Evolutionary conservation across 1,140 invertebrate species (phyloP).

Genomic region (Gryllus bimaculatus): DNA sequence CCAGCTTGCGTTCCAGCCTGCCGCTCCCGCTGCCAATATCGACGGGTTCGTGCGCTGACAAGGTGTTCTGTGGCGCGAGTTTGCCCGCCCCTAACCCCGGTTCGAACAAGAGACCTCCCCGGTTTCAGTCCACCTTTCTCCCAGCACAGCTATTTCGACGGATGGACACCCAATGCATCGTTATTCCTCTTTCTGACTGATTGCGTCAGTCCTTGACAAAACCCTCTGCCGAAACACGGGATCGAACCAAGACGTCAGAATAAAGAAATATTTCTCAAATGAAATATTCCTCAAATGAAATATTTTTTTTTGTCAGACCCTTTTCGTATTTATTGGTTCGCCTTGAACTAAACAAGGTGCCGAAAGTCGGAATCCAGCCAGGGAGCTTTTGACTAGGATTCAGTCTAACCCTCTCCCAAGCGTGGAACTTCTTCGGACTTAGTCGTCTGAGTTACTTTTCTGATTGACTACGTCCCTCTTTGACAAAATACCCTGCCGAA

Average conservation of each 20-base stretch:
- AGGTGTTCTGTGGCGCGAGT: too few relatives aligned
- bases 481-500: too few relatives aligned
- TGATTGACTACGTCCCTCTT: too few relatives aligned
- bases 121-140: neutral
- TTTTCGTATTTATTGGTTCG: too few relatives aligned
- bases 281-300: neutral
- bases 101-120: neutral
- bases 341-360: neutral
- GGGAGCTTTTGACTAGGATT: neutral
- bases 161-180: too few relatives aligned
- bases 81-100: too few relatives aligned
- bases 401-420: neutral
- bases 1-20: too few relatives aligned
- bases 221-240: neutral
- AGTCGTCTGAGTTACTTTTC: too few relatives aligned
- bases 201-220: neutral
- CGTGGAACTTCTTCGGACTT: neutral
- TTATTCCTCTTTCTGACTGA: too few relatives aligned
- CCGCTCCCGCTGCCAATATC: too few relatives aligned
- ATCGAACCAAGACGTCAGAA: neutral
- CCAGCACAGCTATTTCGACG: neutral
- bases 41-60: too few relatives aligned
- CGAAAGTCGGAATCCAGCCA: neutral
- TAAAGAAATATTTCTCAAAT: neutral
- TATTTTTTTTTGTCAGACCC: too few relatives aligned